These are phyloP conservation scores for Chrosomus eos DNA, from an alignment of 2,797 vertebrate species.

Conservation along the genomic window DNA sequence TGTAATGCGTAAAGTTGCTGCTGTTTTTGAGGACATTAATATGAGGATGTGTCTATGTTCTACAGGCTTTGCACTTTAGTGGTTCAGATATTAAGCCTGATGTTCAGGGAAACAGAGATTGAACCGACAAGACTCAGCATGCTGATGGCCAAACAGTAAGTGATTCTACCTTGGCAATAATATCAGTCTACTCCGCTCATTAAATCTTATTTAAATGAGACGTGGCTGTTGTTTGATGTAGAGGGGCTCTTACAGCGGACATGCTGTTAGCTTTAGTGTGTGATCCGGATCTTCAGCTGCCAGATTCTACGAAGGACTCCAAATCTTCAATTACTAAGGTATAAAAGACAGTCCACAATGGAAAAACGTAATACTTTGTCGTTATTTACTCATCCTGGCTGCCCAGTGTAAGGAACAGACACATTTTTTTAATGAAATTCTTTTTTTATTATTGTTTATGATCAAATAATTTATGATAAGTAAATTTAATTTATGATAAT, in stretches of 20 bases:
- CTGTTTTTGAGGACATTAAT: neutral
- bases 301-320: neutral
- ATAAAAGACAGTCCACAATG: neutral
- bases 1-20: neutral
- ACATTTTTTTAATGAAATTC: neutral
- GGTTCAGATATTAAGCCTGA: slow-evolving; percentile 77
- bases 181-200: neutral
- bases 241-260: slow-evolving; percentile 70
- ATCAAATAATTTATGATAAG: neutral
- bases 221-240: slow-evolving; percentile 49
- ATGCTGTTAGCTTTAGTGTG: slow-evolving; percentile 71
- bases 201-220: neutral
- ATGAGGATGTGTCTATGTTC: neutral
- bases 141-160: slow-evolving; percentile 77
- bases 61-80: slow-evolving; percentile 78
- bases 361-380: neutral
- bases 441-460: too few species aligned
- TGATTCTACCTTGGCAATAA: neutral
- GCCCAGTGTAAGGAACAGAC: neutral
- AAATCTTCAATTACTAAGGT: slow-evolving; percentile 19
- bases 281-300: slow-evolving; percentile 61
- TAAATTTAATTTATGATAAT: neutral
- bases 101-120: slow-evolving; percentile 83
- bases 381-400: too few species aligned
- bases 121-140: slow-evolving; percentile 73